Conservation (phyloP, 2,113 vertebrate genomes). For the Chrysochloris asiatica region DNA sequence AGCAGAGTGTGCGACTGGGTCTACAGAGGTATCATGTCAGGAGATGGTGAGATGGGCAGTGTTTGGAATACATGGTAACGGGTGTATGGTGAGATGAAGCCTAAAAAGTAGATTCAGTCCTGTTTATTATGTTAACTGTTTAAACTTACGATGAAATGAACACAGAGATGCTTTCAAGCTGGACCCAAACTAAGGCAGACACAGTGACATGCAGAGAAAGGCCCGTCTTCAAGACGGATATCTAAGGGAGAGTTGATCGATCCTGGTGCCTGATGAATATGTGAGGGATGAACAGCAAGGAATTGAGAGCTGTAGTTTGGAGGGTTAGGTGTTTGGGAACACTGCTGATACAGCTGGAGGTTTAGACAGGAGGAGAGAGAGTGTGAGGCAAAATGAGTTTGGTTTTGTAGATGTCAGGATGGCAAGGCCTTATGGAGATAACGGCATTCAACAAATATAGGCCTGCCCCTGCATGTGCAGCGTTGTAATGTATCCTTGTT, state of each 20-base stretch:
- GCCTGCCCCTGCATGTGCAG: too few relatives aligned
- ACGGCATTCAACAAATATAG: neutral
- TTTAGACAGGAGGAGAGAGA: neutral
- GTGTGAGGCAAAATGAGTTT: neutral
- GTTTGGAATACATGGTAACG: neutral
- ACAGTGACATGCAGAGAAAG: neutral
- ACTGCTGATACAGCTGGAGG: neutral
- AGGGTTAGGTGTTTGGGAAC: neutral
- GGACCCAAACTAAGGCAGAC: neutral
- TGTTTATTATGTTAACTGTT: neutral
- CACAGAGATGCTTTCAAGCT: neutral
- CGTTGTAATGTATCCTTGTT: neutral
- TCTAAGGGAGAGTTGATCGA: neutral
- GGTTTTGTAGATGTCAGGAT: neutral
- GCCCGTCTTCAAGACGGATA: neutral
- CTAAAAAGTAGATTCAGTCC: neutral
- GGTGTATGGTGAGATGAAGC: neutral
- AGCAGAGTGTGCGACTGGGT: neutral
- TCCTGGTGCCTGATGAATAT: neutral
- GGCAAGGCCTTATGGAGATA: neutral
- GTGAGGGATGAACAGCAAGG: neutral
- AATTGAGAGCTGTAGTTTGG: neutral
- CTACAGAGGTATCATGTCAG: neutral
- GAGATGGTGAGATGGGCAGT: neutral
- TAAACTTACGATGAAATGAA: neutral